These are phyloP conservation scores for Leucophenga varia DNA, from an alignment of 1,140 invertebrate species.

Conservation along the genomic window DNA sequence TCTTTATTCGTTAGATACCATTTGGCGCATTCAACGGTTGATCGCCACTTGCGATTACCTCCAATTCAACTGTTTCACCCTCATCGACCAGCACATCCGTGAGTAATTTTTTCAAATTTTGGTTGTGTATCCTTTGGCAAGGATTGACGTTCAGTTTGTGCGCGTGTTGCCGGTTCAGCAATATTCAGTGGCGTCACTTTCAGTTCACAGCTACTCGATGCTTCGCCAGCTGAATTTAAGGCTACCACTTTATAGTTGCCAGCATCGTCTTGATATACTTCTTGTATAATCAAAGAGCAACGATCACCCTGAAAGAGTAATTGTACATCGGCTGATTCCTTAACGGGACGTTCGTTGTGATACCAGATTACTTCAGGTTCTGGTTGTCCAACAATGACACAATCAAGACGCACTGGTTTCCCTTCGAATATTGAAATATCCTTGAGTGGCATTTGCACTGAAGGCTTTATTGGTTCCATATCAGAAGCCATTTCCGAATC, in stretches of 20 bases:
- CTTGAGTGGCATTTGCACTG: constrained; percentile 70
- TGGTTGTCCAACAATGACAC: constrained; percentile 80
- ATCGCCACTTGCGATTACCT: constrained; percentile 71
- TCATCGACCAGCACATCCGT: constrained; percentile 68
- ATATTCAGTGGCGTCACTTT: constrained; percentile 57
- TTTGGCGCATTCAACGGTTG: constrained; percentile 69
- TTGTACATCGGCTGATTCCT: constrained; percentile 78
- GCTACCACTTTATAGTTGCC: constrained; percentile 81
- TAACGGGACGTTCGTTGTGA: constrained; percentile 79
- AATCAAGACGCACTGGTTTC: constrained; percentile 70
- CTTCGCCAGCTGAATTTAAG: constrained; percentile 77
- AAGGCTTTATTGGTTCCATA: constrained; percentile 71
- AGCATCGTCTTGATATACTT: constrained; percentile 73
- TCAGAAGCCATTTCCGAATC: constrained; percentile 72
- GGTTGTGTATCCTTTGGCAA: constrained; percentile 59
- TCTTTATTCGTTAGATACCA: constrained; percentile 76
- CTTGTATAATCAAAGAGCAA: constrained; percentile 76
- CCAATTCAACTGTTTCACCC: constrained; percentile 71
- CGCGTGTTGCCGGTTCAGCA: constrained; percentile 40
- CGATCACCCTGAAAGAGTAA: constrained; percentile 78
- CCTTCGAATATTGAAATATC: constrained; percentile 73
- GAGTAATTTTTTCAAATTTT: constrained; percentile 70
- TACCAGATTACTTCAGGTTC: constrained; percentile 89
- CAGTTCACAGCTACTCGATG: constrained; percentile 71
- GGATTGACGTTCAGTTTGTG: constrained; percentile 46